Evolutionary conservation across 2,797 vertebrate genomes (phyloP), one percentile per base, ranked within the genome.

Genomic region (Mus caroli): DNA sequence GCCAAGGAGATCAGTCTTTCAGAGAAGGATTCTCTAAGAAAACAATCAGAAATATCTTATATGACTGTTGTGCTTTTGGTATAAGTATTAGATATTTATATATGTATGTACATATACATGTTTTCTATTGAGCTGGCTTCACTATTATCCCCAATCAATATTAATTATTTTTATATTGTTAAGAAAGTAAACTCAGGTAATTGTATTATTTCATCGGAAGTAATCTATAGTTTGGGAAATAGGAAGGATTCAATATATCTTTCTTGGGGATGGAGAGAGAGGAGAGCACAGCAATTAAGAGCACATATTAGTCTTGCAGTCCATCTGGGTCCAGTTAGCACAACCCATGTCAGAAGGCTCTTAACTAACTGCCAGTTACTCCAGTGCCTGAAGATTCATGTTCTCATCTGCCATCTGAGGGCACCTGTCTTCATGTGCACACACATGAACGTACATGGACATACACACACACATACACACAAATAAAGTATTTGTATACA

Each of bases 141-240:
- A 69, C 50, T 93, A 6, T 84, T 62, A 76, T 91, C 52, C n/a
- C 5, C 20, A 19, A 1, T 58, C 12, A 3, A 78, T 46, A 37
- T 79, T 84, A n/a, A 77, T 88, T 19, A n/a, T 78, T 86, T 92
- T 94, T 88, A 83, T 67, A 13, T 85, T 92, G 62, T 62, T 83
- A 88, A 93, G 64, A 89, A 92, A 84, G 90, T 77, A 93, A 80
- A 5, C 91, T 93, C 37, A 92, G 91, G 94, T 88, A 85, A 31
- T 71, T 76, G 96, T 82, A 62, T 26, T 1, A 56, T 50, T 88
- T 88, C 52, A 64, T 91, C 96, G 73, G n/a, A 54, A 40, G 69
- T 78, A 90, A 79, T 60, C 71, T 40, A 85, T 76, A 76, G 6
- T 54, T 93, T 88, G 20, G 14, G 31, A 95, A 90, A 56, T 52